A percentile compares a stretch with the other conserved stretches of the same genome.
These are phyloP conservation scores for Anticlea derivata DNA, from an alignment of 2,888 invertebrate genomes.

Conservation along the genomic window DNA sequence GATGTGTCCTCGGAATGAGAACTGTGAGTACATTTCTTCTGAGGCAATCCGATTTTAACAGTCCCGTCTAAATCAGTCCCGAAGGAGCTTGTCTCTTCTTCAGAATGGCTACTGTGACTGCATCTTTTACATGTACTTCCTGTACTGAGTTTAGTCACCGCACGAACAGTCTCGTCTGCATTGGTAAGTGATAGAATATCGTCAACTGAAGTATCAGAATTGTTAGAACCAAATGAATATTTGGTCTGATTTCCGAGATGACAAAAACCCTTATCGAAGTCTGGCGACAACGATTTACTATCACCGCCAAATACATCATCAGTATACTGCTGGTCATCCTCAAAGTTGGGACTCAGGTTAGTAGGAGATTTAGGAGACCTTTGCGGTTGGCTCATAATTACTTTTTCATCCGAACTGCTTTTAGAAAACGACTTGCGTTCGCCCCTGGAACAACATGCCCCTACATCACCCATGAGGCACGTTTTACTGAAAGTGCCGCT, in stretches of 20 bases:
- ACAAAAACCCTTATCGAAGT: slow-evolving; percentile 77
- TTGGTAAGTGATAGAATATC: slow-evolving; percentile 84
- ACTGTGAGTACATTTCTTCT: slow-evolving; percentile 92
- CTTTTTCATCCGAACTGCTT: slow-evolving; percentile 75
- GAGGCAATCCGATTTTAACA: slow-evolving; percentile 90
- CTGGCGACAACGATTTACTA: slow-evolving; percentile 84
- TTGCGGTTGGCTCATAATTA: slow-evolving; percentile 85
- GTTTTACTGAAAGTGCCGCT: slow-evolving; percentile 76
- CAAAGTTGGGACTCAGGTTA: slow-evolving; percentile 84
- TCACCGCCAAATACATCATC: slow-evolving; percentile 86
- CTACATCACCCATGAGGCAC: slow-evolving; percentile 75
- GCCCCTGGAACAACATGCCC: slow-evolving; percentile 71
- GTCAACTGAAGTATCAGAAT: slow-evolving; percentile 86
- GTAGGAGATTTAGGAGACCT: slow-evolving; percentile 85
- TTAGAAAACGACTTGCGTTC: slow-evolving; percentile 71
- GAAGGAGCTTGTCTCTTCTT: slow-evolving; percentile 89
- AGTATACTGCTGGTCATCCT: slow-evolving; percentile 83
- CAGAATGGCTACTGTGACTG: slow-evolving; percentile 89
- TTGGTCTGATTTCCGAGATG: slow-evolving; percentile 66
- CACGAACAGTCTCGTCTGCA: slow-evolving; percentile 83
- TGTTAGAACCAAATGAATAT: slow-evolving; percentile 84
- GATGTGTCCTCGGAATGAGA: slow-evolving; percentile 95
- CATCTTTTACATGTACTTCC: slow-evolving; percentile 84
- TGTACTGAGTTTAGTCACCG: slow-evolving; percentile 76
- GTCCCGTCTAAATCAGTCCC: slow-evolving; percentile 92